Conservation (phyloP, 2,113 vertebrate species). For the Athene noctua region DNA sequence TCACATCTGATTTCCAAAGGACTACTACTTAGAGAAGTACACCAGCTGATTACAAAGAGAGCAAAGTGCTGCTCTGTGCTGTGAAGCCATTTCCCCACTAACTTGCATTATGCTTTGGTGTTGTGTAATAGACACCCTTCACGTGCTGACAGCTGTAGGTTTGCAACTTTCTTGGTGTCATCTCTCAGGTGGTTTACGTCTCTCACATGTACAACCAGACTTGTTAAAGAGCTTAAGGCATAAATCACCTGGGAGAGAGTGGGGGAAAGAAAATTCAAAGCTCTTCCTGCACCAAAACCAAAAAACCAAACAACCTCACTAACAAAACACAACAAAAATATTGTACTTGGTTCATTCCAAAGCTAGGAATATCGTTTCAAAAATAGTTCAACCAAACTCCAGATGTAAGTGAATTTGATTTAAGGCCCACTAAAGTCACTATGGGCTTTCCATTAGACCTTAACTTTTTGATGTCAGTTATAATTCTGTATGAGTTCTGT, state of each 20-base stretch:
- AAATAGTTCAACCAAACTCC: neutral
- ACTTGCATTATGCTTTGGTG: neutral
- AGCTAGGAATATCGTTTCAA: neutral
- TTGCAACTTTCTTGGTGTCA: neutral
- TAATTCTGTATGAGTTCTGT: neutral
- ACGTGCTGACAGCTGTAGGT: neutral
- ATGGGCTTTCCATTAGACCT: neutral
- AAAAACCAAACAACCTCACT: neutral
- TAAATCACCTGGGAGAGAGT: neutral
- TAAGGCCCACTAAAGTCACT: neutral
- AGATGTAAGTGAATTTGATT: neutral
- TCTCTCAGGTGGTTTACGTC: neutral
- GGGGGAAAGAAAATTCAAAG: neutral
- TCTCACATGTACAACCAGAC: neutral
- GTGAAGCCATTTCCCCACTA: neutral
- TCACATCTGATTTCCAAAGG: neutral
- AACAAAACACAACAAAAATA: neutral
- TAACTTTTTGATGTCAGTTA: neutral
- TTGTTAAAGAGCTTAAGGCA: neutral
- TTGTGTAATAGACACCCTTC: neutral
- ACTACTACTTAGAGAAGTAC: neutral
- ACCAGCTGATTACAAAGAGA: neutral
- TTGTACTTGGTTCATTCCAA: neutral
- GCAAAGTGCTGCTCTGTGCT: neutral
- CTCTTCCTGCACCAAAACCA: neutral